phyloP scores from a whole-genome alignment of 2,113 vertebrate species.

The Grallaria varia region DNA sequence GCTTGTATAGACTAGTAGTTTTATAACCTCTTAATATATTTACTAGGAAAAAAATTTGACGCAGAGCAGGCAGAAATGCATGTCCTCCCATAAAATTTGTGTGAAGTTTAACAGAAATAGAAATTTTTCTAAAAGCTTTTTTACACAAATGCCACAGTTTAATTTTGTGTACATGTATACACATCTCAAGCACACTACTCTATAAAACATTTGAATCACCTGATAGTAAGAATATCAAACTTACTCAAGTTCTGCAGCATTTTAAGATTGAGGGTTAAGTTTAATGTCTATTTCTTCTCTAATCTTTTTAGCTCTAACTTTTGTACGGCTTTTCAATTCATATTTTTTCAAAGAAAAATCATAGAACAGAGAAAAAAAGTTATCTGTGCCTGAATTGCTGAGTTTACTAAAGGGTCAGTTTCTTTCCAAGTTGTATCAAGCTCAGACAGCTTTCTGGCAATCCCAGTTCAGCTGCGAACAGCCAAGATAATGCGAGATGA shows the following conservation, averaged over 20 bases:
- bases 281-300: not conserved
- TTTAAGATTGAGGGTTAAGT: not conserved
- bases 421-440: slow-evolving; percentile 7
- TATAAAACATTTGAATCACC: not conserved
- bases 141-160: not conserved
- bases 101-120: not conserved
- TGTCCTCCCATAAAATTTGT: not conserved
- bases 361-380: not conserved
- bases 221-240: not conserved
- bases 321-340: not conserved
- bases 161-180: not conserved
- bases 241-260: not conserved
- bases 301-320: not conserved
- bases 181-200: not conserved
- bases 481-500: slow-evolving; percentile 46
- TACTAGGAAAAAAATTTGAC: not conserved
- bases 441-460: slow-evolving; percentile 31
- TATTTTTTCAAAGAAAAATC: not conserved
- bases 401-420: slow-evolving; percentile 2
- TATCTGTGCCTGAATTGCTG: not conserved
- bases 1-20: not conserved
- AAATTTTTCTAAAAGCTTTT: not conserved
- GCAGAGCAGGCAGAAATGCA: not conserved
- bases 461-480: not conserved
- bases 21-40: slow-evolving; percentile 10